Evolutionary conservation across 1,140 invertebrate species (phyloP).

Genomic region (Pseudomyrmex concolor): DNA sequence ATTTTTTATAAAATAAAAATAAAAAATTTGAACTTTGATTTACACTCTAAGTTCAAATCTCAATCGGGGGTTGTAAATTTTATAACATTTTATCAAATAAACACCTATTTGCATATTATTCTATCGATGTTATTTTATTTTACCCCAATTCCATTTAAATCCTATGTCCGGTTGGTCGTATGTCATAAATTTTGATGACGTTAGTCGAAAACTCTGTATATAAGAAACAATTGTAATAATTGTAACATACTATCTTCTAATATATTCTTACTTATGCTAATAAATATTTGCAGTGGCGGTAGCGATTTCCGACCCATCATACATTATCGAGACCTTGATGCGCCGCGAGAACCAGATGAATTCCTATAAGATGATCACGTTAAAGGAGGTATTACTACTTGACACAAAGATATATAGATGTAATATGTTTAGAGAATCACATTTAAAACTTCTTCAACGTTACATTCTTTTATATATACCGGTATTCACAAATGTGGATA

Average conservation of each 20-base stretch:
- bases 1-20: background rate
- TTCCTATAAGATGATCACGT: constrained; percentile 87
- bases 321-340: constrained; percentile 96
- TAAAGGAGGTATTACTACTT: background rate
- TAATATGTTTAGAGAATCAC: background rate
- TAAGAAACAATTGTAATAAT: background rate
- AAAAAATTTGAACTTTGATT: no score
- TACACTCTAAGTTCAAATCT: constrained; percentile 16
- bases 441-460: background rate
- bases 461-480: constrained; percentile 18
- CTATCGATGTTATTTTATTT: constrained; percentile 77
- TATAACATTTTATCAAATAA: constrained; percentile 75
- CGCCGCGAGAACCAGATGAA: constrained; percentile 94
- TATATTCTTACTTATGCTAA: constrained; percentile 42
- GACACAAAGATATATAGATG: constrained; percentile 3
- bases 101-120: constrained; percentile 70
- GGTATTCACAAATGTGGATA: constrained; percentile 28
- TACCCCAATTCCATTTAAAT: constrained; percentile 73
- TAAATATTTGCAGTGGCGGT: constrained; percentile 85
- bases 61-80: constrained; percentile 61
- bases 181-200: constrained; percentile 6
- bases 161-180: constrained; percentile 78
- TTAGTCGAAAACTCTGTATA: background rate
- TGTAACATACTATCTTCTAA: constrained; percentile 13
- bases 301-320: constrained; percentile 93